These are phyloP conservation scores for Heptranchias perlo DNA, from an alignment of 2,113 vertebrate genomes.

Conservation along the genomic window DNA sequence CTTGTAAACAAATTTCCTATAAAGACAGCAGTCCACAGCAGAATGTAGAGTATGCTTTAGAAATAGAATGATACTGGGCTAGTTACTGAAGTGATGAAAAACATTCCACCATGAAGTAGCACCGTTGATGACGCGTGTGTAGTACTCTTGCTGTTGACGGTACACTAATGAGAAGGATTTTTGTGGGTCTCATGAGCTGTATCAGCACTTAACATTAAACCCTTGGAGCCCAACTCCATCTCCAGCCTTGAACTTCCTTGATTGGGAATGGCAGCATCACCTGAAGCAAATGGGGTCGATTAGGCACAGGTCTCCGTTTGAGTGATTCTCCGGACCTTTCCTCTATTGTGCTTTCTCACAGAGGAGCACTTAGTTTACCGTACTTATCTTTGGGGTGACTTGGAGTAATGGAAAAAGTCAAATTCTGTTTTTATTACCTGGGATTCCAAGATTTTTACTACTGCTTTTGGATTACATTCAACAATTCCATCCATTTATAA, in stretches of 20 bases:
- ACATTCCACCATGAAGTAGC: neutral
- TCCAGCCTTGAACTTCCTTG: neutral
- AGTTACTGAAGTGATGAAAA: neutral
- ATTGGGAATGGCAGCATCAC: neutral
- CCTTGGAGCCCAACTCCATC: neutral
- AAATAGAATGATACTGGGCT: neutral
- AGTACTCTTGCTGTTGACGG: neutral
- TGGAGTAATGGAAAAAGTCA: neutral
- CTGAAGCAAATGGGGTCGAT: neutral
- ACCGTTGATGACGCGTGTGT: neutral
- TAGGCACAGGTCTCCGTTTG: neutral
- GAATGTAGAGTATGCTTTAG: neutral
- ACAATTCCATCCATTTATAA: neutral
- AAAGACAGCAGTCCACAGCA: neutral
- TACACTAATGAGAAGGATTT: neutral
- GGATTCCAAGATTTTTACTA: neutral
- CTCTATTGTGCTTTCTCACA: neutral
- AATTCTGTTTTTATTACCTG: neutral
- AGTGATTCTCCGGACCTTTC: neutral
- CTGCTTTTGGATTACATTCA: neutral
- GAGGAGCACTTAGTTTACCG: neutral
- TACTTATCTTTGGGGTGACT: neutral
- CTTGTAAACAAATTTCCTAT: neutral
- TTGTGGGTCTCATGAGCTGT: neutral
- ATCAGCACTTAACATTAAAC: neutral